Evolutionary conservation across 1,140 invertebrate genomes (phyloP), one percentile per base, ranked within the genome.

Genomic region (Monomorium pharaonis): DNA sequence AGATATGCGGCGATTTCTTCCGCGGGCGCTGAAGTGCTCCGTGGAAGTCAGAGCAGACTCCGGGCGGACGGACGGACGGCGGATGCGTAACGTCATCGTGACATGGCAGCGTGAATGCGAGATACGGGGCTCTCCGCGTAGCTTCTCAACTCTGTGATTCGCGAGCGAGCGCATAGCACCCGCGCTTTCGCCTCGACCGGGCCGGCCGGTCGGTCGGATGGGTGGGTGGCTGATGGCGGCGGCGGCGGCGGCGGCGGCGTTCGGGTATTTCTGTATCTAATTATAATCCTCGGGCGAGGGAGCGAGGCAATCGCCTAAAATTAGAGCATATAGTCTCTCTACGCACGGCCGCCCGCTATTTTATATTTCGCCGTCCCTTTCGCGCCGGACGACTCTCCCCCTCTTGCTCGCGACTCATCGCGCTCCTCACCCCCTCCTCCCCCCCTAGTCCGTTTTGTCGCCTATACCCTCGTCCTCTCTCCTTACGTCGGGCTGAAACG

Each of bases 211-310:
- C 88, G 75, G 88, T 83, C 56, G 67, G 30, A 42, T 84, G 86
- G 87, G 85, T 93, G 89, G 86, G 86, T 90, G 86, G 90, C 78
- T 89, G 60, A 78, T 88, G 87, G 88, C 86, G 92, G 91, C 93
- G 94, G 92, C 91, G 88, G n/a, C n/a, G n/a, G n/a, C n/a, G 87
- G 88, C 86, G 92, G 91, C 93, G 94, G 92, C 91, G 88, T 92
- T 93, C 91, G 94, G 91, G 92, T 94, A 95, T 95, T 95, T 95
- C 93, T 95, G 94, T 93, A 94, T 95, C 94, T 95, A 95, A 95
- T 95, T 95, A 95, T 95, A 95, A 95, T 94, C 93, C 92, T 94
- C 91, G 93, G 88, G 93, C 92, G 94, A 94, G 94, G 93, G 94
- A 94, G 93, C 94, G 92, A 94, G 92, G 94, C 94, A 93, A 95